A percentile compares a stretch with the other conserved stretches of the same genome.
Conservation (phyloP, 1,140 invertebrate genomes). For the Drosophila lini region DNA sequence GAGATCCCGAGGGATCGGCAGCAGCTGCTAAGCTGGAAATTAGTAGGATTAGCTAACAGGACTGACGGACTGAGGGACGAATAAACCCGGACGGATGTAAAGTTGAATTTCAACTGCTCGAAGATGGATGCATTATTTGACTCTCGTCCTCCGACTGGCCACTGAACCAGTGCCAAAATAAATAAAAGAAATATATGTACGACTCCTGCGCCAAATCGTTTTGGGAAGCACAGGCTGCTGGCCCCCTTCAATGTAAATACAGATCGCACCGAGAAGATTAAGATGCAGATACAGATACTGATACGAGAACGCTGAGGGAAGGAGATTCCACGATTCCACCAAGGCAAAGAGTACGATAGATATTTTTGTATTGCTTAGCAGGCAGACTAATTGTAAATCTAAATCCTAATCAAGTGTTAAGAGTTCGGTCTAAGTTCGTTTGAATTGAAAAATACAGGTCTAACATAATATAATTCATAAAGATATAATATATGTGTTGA, state of each 20-base stretch:
- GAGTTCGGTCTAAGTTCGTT: conserved; percentile 53
- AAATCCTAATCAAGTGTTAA: conserved; percentile 44
- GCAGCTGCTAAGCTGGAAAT: conserved; percentile 49
- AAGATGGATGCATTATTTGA: conserved; percentile 39
- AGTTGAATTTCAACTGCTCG: conserved; percentile 33
- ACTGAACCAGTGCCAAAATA: conserved; percentile 62
- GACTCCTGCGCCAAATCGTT: conserved; percentile 54
- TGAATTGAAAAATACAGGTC: conserved; percentile 54
- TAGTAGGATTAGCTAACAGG: conserved; percentile 37
- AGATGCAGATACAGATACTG: not conserved
- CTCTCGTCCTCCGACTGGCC: conserved; percentile 20
- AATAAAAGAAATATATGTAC: conserved; percentile 37
- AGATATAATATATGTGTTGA: conserved; percentile 8
- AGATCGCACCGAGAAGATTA: conserved; percentile 19
- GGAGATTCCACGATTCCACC: conserved; percentile 26
- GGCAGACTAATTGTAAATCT: conserved; percentile 60
- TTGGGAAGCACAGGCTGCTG: conserved; percentile 8
- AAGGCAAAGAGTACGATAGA: conserved; percentile 44
- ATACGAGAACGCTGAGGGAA: conserved; percentile 2
- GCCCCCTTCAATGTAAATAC: conserved; percentile 43
- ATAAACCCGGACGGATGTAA: conserved; percentile 10
- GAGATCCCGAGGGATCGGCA: conserved; percentile 22
- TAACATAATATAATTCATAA: conserved; percentile 42
- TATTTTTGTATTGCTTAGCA: conserved; percentile 73
- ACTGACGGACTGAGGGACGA: conserved; percentile 21